These are phyloP conservation scores for Poeciliopsis turneri DNA, from an alignment of 2,797 vertebrate genomes.

Conservation along the genomic window DNA sequence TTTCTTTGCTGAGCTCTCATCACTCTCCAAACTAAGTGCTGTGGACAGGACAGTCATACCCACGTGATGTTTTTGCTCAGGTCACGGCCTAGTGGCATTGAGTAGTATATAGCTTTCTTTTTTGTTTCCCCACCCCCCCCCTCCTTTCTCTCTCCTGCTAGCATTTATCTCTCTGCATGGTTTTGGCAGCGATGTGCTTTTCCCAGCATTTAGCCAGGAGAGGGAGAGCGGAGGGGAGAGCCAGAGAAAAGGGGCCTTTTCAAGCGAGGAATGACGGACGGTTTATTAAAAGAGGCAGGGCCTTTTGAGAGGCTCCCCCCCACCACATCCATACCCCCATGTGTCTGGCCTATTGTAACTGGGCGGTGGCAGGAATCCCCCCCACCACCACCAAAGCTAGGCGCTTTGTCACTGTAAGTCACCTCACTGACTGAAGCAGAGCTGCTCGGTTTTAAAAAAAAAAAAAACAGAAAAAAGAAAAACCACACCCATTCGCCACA, in stretches of 20 bases:
- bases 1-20: constrained; percentile 53
- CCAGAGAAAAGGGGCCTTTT: constrained; percentile 78
- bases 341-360: constrained; percentile 84
- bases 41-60: constrained; percentile 54
- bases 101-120: constrained; percentile 69
- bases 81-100: constrained; percentile 74
- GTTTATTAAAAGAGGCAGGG: constrained; percentile 85
- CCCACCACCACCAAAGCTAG: constrained; percentile 11
- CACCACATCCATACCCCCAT: constrained; percentile 49
- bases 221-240: constrained; percentile 72
- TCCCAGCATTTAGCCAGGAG: constrained; percentile 83
- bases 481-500: constrained; percentile 71
- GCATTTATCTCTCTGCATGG: constrained; percentile 82
- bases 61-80: constrained; percentile 75
- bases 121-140: constrained; percentile 33
- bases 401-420: constrained; percentile 86
- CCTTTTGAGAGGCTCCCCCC: constrained; percentile 76
- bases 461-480: constrained; percentile 52
- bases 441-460: constrained; percentile 50
- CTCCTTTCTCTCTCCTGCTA: constrained; percentile 61
- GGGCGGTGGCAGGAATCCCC: constrained; percentile 67
- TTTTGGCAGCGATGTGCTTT: constrained; percentile 85
- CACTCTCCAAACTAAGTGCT: constrained; percentile 56
- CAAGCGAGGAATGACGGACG: constrained; percentile 79
- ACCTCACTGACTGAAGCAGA: constrained; percentile 77